Conservation (phyloP, 2,113 vertebrate genomes). For the Siphamia tubifer region DNA sequence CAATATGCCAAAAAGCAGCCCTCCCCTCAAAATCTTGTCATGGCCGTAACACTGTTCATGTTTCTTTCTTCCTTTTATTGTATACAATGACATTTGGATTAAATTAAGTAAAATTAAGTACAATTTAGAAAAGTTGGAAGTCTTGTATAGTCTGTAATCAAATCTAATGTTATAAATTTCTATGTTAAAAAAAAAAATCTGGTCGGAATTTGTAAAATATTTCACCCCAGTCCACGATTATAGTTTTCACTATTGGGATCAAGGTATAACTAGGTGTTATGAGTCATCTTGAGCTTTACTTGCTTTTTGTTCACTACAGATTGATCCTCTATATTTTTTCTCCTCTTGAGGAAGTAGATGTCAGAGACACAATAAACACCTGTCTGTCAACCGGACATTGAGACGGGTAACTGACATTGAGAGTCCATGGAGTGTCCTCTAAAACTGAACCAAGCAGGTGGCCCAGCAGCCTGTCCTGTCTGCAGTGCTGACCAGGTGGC, state of each 20-base stretch:
- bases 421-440: conserved; percentile 61
- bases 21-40: conserved; percentile 44
- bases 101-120: conserved; percentile 1
- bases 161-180: not conserved
- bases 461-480: conserved; percentile 66
- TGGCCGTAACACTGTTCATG: conserved; percentile 18
- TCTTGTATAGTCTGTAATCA: not conserved
- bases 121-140: not conserved
- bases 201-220: not conserved
- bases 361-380: conserved; percentile 55
- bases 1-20: conserved; percentile 46
- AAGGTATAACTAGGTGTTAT: not conserved
- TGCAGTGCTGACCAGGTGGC: conserved; percentile 72
- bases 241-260: not conserved
- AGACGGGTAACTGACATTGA: conserved; percentile 67
- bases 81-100: conserved; percentile 22
- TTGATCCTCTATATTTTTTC: conserved; percentile 24
- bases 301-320: conserved; percentile 1
- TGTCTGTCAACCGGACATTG: conserved; percentile 62
- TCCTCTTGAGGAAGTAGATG: conserved; percentile 26
- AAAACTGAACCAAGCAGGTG: conserved; percentile 68
- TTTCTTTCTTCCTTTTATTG: conserved; percentile 32
- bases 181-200: not conserved
- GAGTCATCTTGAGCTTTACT: conserved; percentile 20
- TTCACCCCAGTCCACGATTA: not conserved